Evolutionary conservation across 2,888 invertebrate species (phyloP).

Genomic region (Schizotus pectinicornis): DNA sequence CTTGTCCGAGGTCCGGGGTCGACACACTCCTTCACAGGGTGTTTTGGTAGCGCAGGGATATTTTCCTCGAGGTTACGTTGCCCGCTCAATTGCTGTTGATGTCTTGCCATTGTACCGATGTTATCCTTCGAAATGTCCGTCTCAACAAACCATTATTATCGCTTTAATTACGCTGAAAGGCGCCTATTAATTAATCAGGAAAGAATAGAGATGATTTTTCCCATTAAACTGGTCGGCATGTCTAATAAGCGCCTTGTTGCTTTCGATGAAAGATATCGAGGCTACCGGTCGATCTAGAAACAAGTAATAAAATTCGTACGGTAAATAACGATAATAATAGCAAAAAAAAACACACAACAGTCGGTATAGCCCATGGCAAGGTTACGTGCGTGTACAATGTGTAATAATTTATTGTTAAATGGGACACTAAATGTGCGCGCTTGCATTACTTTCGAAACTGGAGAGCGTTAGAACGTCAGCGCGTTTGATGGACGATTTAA

Average conservation of each 20-base stretch:
- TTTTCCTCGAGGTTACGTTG: too few species aligned
- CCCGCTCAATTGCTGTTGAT: too few species aligned
- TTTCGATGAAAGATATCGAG: too few species aligned
- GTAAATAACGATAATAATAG: constrained; percentile 10
- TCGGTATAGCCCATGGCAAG: constrained; percentile 25
- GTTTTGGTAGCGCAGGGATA: too few species aligned
- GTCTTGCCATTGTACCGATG: not conserved
- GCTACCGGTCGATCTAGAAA: constrained; percentile 7
- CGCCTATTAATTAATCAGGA: constrained; percentile 5
- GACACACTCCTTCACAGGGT: too few species aligned
- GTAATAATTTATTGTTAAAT: constrained; percentile 33
- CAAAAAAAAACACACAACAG: constrained; percentile 6
- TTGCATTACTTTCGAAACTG: constrained; percentile 31
- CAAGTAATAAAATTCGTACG: constrained; percentile 11
- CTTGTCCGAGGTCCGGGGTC: too few species aligned
- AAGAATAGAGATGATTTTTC: constrained; percentile 1
- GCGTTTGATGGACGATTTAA: constrained; percentile 18
- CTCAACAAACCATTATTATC: not conserved
- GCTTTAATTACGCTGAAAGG: constrained; percentile 12
- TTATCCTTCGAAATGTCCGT: not conserved
- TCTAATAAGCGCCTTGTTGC: too few species aligned
- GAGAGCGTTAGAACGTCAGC: too few species aligned
- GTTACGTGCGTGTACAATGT: constrained; percentile 31
- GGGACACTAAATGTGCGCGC: constrained; percentile 32
- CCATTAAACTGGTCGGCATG: not conserved